These are phyloP conservation scores for Lamellibrachia columna DNA, from an alignment of 2,888 invertebrate species.

Conservation along the genomic window DNA sequence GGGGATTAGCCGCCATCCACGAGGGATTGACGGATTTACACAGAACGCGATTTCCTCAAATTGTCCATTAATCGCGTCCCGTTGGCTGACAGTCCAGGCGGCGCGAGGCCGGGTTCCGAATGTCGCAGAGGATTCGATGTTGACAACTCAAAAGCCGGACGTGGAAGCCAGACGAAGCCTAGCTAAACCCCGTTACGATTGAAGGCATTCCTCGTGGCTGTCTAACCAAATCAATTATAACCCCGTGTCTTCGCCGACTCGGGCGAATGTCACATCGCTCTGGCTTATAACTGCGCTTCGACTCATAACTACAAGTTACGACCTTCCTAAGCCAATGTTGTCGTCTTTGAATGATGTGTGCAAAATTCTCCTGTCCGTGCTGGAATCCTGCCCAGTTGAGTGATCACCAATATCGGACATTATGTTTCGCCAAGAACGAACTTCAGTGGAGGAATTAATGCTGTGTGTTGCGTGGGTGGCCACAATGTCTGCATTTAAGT, in stretches of 20 bases:
- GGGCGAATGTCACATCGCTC: neutral
- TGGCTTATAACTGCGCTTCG: neutral
- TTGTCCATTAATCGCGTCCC: neutral
- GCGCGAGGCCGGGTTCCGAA: neutral
- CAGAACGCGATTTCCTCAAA: neutral
- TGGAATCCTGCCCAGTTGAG: neutral
- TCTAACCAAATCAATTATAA: conserved; percentile 16
- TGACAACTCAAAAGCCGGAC: conserved; percentile 16
- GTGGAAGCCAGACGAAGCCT: neutral
- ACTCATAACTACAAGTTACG: neutral
- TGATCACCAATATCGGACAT: neutral
- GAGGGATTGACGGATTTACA: neutral
- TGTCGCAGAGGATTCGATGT: neutral
- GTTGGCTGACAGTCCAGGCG: neutral
- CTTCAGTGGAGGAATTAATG: neutral
- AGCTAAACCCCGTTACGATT: neutral
- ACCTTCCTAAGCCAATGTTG: neutral
- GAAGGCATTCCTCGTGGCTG: neutral
- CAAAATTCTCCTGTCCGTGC: neutral
- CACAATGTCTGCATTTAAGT: neutral
- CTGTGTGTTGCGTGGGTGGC: neutral
- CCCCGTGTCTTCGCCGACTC: neutral
- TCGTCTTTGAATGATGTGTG: neutral
- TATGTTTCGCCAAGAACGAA: neutral
- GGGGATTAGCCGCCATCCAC: neutral